phyloP scores from a whole-genome alignment of 2,888 invertebrate species.

The Julus scandinavius region DNA sequence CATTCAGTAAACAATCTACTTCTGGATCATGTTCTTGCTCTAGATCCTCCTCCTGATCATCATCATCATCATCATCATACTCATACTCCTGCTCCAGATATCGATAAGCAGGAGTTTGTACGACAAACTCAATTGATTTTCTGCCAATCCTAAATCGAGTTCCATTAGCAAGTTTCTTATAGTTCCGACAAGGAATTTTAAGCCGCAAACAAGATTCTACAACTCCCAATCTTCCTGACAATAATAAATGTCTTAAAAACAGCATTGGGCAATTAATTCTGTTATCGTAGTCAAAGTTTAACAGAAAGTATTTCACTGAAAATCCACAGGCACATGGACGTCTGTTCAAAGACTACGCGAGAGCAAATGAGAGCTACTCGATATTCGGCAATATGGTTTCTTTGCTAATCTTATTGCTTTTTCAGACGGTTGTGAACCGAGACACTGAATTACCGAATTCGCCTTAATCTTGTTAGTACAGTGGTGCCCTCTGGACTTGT shows the following conservation, averaged over 20 bases:
- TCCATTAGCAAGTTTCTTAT: neutral
- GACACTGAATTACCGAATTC: too few relatives aligned
- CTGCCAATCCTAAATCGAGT: neutral
- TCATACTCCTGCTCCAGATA: neutral
- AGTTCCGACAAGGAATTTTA: neutral
- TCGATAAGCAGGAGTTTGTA: neutral
- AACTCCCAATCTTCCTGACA: neutral
- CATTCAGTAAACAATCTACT: conserved; percentile 21
- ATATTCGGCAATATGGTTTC: too few relatives aligned
- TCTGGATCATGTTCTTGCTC: neutral
- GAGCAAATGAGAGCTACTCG: too few relatives aligned
- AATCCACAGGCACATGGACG: too few relatives aligned
- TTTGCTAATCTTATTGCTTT: too few relatives aligned
- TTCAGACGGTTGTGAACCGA: too few relatives aligned
- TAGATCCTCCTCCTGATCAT: neutral
- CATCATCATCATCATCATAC: neutral
- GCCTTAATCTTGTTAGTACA: too few relatives aligned
- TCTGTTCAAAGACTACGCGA: too few relatives aligned
- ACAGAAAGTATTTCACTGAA: too few relatives aligned
- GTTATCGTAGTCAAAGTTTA: neutral
- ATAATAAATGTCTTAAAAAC: neutral
- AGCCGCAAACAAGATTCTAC: neutral
- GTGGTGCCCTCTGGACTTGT: too few relatives aligned
- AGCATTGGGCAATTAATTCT: neutral
- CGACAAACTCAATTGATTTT: neutral